Evolutionary conservation across 2,888 invertebrate genomes (phyloP).

Genomic region (Pecten maximus): DNA sequence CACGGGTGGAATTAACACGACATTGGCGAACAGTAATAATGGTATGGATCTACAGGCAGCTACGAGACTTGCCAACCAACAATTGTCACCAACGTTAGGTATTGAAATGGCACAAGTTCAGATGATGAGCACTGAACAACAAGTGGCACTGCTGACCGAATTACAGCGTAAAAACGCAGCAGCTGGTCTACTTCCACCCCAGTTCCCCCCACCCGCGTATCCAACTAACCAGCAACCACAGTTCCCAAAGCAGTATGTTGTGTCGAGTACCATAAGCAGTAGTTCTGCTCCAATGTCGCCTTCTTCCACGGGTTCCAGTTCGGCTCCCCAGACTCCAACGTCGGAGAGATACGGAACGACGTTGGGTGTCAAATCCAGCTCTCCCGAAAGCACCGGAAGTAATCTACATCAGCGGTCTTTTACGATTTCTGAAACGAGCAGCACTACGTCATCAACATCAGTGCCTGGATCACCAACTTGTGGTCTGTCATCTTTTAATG

Average conservation of each 20-base stretch:
- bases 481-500: slow-evolving; percentile 48
- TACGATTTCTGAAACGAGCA: slow-evolving; percentile 58
- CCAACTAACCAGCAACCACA: neutral
- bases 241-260: slow-evolving; percentile 36
- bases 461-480: slow-evolving; percentile 65
- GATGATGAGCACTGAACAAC: slow-evolving; percentile 41
- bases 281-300: slow-evolving; percentile 36
- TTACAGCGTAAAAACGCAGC: slow-evolving; percentile 47
- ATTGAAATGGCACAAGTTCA: neutral
- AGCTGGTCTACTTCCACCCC: slow-evolving; percentile 41
- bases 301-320: slow-evolving; percentile 39
- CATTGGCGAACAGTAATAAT: slow-evolving; percentile 44
- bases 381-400: slow-evolving; percentile 35
- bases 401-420: slow-evolving; percentile 39
- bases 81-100: neutral
- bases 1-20: neutral
- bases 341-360: slow-evolving; percentile 44
- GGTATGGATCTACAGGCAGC: slow-evolving; percentile 45
- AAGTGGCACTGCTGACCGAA: slow-evolving; percentile 40
- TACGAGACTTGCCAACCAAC: slow-evolving; percentile 33
- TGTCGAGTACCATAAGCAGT: neutral
- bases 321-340: slow-evolving; percentile 45
- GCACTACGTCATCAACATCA: slow-evolving; percentile 61
- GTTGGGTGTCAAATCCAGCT: slow-evolving; percentile 35
- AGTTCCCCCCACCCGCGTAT: neutral